Evolutionary conservation across 92 coral and sea anemone genomes (phyloP), one percentile per base, ranked within the genome.

Genomic region (Epizoanthus ramosus): DNA sequence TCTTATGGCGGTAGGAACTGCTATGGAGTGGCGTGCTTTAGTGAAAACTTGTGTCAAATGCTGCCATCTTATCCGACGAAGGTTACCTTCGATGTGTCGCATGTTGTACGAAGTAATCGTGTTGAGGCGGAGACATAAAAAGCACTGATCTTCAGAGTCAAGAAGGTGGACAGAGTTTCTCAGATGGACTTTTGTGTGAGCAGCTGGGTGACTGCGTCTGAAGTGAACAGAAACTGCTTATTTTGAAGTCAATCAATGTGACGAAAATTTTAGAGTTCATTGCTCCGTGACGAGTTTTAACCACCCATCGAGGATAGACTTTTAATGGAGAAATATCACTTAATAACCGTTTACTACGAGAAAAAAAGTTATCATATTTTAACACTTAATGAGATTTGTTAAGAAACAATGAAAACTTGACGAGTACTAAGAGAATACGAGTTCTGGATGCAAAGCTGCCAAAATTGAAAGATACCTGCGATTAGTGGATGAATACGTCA

Each of bases 21-120:
- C 45, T 93, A 93, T 76, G 98, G 89, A 0, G 95, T 93, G 18
- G 95, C 95, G 3, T 93, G 98, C 66, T 93, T 91, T 71, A 88
- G 91, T 65, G 93, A 91, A 63, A 93, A 91, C 58, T 86, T 93
- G 37, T 93, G 98, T 25, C 90, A 87, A 63, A 91, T 93, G 98
- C 66, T 93, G 24, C 98, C 98, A 0, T 92, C 98, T 5, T 93
- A 93, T 76, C 98, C 98, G 10, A 89, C 98, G 28, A 93, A 87
- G 61, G 84, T 93, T 8, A 89, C 93, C 63, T 93, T 93, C 25
- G 98, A 91, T 68, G 90, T 93, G 21, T 92, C 95, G 43, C 93
- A 91, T 16, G 93, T 93, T 67, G 73, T 84, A 6, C 70, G 95
- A 31, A 63, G 75, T 70, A 76, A 47, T 79, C 33, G 25, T 19